Conservation (phyloP, 2,113 vertebrate species). For the Anser cygnoides region DNA sequence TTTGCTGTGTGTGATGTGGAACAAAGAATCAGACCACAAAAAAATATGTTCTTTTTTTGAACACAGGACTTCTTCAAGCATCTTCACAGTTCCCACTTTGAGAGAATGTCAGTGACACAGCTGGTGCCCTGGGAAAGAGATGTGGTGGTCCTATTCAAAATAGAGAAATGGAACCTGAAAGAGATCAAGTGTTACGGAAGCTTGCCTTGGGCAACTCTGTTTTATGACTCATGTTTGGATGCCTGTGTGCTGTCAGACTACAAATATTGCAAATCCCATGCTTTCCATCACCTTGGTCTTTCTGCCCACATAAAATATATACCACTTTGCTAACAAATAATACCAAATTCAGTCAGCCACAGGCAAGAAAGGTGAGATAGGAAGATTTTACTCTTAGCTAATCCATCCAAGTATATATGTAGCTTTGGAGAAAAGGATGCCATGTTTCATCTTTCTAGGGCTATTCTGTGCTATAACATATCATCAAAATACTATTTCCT, state of each 20-base stretch:
- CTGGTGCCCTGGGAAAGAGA: not conserved
- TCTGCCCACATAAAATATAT: not conserved
- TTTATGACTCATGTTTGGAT: not conserved
- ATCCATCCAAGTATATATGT: not conserved
- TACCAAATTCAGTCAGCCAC: not conserved
- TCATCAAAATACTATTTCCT: not conserved
- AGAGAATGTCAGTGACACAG: not conserved
- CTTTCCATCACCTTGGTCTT: not conserved
- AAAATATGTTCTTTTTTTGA: not conserved
- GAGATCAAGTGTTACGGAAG: not conserved
- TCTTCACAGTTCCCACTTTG: not conserved
- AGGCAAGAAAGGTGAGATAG: not conserved
- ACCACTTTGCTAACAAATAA: not conserved
- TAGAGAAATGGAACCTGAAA: not conserved
- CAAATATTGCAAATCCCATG: not conserved
- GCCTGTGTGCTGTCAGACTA: not conserved
- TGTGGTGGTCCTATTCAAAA: not conserved
- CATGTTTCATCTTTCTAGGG: not conserved
- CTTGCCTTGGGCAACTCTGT: not conserved
- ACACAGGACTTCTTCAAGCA: not conserved
- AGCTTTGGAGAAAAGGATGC: not conserved
- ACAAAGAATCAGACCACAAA: not conserved
- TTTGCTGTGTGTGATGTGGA: not conserved
- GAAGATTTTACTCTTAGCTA: not conserved
- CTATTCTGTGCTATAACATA: not conserved